Base-by-base conservation (phyloP, 2,888 invertebrate species). In the Ernsta delagoae region DNA sequence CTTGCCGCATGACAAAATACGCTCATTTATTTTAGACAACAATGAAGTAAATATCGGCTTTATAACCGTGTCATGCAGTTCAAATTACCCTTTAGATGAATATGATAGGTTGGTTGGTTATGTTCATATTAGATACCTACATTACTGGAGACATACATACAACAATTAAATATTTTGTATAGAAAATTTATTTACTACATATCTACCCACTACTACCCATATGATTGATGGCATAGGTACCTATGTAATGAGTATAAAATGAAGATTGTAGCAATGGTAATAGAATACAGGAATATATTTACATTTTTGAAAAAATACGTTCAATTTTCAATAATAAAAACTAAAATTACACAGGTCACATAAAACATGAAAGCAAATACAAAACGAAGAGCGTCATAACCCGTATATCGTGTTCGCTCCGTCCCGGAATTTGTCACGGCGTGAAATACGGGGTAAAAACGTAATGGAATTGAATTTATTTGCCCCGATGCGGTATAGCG, bases 1-100 rank as follows among this genome's bases (percentile, higher is more conserved):
- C 84, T 85, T 85, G 86, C 89, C 88, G 88, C 89, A 87, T 91
- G 86, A 90, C 90, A 88, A 86, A 90, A 90, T 83, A 83, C 82
- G 80, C 77, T 83, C 89, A 91, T 92, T 90, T 89, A 88, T 89
- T 87, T 84, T 81, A 80, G 75, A 89, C 88, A 89, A 91, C 92
- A 92, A 91, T 89, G 91, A 88, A 82, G 85, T 87, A 85, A 87
- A 88, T 87, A 89, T 86, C 82, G 77, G 83, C 85, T 88, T 87
- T 90, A 92, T 87, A 82, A 81, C 85, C 91, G 86, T 89, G 82
- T 83, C 84, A 87, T 83, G 81, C 78, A 82, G 82, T 77, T 81
- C 82, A 85, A 86, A 87, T 89, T 86, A 84, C 85, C 83, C 84
- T 85, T 88, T 83, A 79, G 84, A 84, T 83, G 77, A 77, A 75